A percentile compares a stretch with the other conserved stretches of the same genome.
Evolutionary conservation across 1,140 invertebrate species (phyloP).

Genomic region (Dryas iulia): DNA sequence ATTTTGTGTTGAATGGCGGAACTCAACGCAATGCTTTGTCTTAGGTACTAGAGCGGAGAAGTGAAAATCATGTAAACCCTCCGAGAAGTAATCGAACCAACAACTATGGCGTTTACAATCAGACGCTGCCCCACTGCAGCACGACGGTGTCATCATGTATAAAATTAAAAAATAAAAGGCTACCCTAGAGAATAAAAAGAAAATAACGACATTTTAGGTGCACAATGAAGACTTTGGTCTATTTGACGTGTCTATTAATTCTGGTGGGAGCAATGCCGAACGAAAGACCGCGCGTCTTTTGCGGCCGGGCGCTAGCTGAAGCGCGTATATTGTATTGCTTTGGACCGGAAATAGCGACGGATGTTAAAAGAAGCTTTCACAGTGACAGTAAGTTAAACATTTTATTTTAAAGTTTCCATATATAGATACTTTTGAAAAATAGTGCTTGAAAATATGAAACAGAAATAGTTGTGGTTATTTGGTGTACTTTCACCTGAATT

Average conservation of each 20-base stretch:
- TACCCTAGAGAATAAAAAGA: too few relatives aligned
- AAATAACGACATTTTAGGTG: not conserved
- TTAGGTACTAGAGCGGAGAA: too few relatives aligned
- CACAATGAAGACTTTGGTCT: not conserved
- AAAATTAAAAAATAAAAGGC: too few relatives aligned
- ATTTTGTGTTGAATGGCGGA: too few relatives aligned
- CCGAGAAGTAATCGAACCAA: too few relatives aligned
- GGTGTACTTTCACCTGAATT: too few relatives aligned
- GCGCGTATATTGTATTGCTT: slow-evolving; percentile 1
- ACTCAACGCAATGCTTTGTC: too few relatives aligned
- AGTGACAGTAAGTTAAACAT: not conserved
- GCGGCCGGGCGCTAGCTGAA: slow-evolving; percentile 4
- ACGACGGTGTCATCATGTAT: too few relatives aligned
- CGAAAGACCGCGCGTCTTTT: not conserved
- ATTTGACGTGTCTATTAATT: not conserved
- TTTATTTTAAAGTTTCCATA: not conserved
- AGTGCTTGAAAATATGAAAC: not conserved
- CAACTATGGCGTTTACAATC: too few relatives aligned
- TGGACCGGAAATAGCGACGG: slow-evolving; percentile 3
- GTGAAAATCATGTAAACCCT: too few relatives aligned
- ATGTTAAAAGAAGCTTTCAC: not conserved
- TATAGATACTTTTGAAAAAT: not conserved
- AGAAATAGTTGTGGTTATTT: not conserved
- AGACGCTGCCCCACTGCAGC: too few relatives aligned
- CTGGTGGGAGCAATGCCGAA: not conserved